Evolutionary conservation across 2,113 vertebrate genomes (phyloP), one percentile per base, ranked within the genome.

Genomic region (Hyla sarda): DNA sequence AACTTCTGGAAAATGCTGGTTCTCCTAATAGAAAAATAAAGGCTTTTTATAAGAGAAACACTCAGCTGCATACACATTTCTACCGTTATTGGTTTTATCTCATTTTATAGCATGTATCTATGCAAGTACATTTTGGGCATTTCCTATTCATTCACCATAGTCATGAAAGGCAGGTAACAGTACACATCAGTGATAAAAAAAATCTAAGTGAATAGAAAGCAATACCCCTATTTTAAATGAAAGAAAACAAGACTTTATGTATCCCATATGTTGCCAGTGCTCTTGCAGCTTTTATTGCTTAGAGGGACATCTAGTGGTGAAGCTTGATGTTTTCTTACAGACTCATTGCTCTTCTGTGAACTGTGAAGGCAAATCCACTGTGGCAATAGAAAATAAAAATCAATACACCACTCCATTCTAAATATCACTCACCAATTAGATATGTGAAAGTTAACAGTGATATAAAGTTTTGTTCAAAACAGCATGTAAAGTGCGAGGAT

Each of bases 251-350:
- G 37, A 73, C 12, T 25, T n/a, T 48, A 5, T 69, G 17, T 34
- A 16, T 69, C 16, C 30, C 34, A 37, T 71, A 32, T 10, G 1
- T 69, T 69, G 65, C 67, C 41, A 41, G 3, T 41, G 3, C 3
- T 3, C 17, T 41, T 21, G 67, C 67, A 25, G 8, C 30, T 81
- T 86, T 86, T 23, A 45, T 73, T 86, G 62, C 34, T 58, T 79
- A 81, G 48, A 79, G 23, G 34, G 84, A 81, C 84, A 86, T 86
- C 84, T 86, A 86, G 52, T 72, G 84, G 77, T 23, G n/a, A 72
- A 86, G 16, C 34, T 4, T 3, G 25, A 37, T 41, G 37, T 45
- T 48, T 79, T 41, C 8, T 60, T 45, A 34, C 58, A n/a, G 34
- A 62, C 54, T 34, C 8, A 60, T 62, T 65, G 77, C 77, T 25